A percentile compares a stretch with the other conserved stretches of the same genome.
Evolutionary conservation across 2,113 vertebrate species (phyloP).

Genomic region (Halichoeres trimaculatus): DNA sequence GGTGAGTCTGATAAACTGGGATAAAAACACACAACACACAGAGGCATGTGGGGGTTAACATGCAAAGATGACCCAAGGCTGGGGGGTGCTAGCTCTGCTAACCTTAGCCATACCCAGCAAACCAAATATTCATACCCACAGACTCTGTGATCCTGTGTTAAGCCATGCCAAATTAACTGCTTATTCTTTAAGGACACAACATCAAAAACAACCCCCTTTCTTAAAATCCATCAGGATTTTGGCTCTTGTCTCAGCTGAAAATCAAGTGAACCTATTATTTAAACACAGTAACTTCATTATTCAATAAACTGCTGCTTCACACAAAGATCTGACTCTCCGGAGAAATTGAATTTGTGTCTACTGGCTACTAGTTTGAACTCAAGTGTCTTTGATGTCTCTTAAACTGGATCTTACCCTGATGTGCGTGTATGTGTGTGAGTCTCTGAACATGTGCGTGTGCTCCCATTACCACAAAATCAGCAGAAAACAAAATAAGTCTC

Average conservation of each 20-base stretch:
- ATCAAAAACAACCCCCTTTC: background rate
- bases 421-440: slow-evolving; percentile 1
- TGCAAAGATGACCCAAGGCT: no score
- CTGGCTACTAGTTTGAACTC: slow-evolving; percentile 26
- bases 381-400: slow-evolving; percentile 54
- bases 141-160: no score
- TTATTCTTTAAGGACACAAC: background rate
- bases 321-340: slow-evolving; percentile 43
- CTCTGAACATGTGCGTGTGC: slow-evolving; percentile 11
- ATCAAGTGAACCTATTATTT: slow-evolving; percentile 9
- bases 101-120: no score
- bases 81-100: no score
- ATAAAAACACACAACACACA: no score
- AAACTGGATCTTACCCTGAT: background rate
- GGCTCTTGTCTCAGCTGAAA: background rate
- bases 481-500: slow-evolving; percentile 65
- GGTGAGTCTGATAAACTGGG: no score
- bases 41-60: no score
- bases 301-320: background rate
- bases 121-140: no score
- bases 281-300: slow-evolving; percentile 1
- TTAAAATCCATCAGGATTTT: background rate
- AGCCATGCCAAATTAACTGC: no score
- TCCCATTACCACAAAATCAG: slow-evolving; percentile 47
- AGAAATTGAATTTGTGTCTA: slow-evolving; percentile 54